Evolutionary conservation across 2,888 invertebrate species (phyloP), one percentile per base, ranked within the genome.

Genomic region (Odontocerum albicorne): DNA sequence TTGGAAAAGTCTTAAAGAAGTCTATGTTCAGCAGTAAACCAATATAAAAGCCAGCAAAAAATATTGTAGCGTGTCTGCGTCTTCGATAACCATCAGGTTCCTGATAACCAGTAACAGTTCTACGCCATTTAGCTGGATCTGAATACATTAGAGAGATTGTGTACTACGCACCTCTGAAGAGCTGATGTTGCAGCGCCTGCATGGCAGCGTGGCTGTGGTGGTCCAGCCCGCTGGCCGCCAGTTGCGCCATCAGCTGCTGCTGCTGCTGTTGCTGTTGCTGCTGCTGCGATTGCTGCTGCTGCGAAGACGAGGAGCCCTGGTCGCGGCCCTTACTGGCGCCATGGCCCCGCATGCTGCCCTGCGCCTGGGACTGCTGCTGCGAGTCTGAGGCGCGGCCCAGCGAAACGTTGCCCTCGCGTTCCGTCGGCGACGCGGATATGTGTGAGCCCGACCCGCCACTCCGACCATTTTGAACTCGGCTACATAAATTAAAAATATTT

Each of bases 101-200:
- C n/a, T n/a, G n/a, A n/a, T n/a, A n/a, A n/a, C n/a, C n/a, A n/a
- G n/a, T n/a, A n/a, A n/a, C n/a, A n/a, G n/a, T n/a, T n/a, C n/a
- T n/a, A n/a, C n/a, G n/a, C n/a, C n/a, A n/a, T n/a, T n/a, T n/a
- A n/a, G n/a, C n/a, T n/a, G n/a, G n/a, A n/a, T n/a, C n/a, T n/a
- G n/a, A n/a, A n/a, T n/a, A n/a, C n/a, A n/a, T n/a, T n/a, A n/a
- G n/a, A n/a, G n/a, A n/a, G n/a, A n/a, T n/a, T n/a, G n/a, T n/a
- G n/a, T n/a, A n/a, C n/a, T n/a, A n/a, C n/a, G n/a, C n/a, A 87
- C 91, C 89, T 82, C 92, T 82, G 49, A 92, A 79, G 63, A 92
- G 75, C 72, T 92, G 92, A 65, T 92, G 91, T 64, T 91, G 91
- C 62, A 92, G 70, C 0, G 90, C 91, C 70, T 92, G 92, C 79